These are phyloP conservation scores for Bombus terrestris DNA, from an alignment of 1,140 invertebrate genomes.

Conservation along the genomic window DNA sequence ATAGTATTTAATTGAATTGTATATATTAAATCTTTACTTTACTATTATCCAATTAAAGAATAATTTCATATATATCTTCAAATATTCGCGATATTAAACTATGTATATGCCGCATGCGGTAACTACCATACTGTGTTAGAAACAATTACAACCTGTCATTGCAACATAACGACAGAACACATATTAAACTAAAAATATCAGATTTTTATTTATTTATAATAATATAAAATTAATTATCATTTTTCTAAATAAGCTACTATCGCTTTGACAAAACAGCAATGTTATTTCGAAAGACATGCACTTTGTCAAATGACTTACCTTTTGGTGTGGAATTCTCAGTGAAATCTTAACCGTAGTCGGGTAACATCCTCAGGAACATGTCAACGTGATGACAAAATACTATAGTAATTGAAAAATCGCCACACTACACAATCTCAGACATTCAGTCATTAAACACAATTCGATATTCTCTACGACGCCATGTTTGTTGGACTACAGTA, in stretches of 20 bases:
- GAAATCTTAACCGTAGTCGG: conserved; percentile 11
- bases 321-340: neutral
- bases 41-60: neutral
- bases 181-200: neutral
- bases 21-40: neutral
- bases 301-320: conserved; percentile 25
- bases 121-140: neutral
- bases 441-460: conserved; percentile 4
- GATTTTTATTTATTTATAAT: neutral
- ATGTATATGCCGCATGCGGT: neutral
- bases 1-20: neutral
- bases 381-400: neutral
- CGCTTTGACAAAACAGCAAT: neutral
- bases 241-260: neutral
- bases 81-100: neutral
- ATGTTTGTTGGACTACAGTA: conserved; percentile 27
- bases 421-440: neutral
- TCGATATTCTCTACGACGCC: conserved; percentile 13
- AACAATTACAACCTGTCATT: conserved; percentile 10
- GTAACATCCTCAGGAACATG: conserved; percentile 25
- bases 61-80: neutral
- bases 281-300: neutral
- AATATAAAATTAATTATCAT: neutral
- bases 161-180: neutral
- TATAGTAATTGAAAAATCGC: neutral